phyloP scores from a whole-genome alignment of 2,113 vertebrate species.

The Anguilla japonica region DNA sequence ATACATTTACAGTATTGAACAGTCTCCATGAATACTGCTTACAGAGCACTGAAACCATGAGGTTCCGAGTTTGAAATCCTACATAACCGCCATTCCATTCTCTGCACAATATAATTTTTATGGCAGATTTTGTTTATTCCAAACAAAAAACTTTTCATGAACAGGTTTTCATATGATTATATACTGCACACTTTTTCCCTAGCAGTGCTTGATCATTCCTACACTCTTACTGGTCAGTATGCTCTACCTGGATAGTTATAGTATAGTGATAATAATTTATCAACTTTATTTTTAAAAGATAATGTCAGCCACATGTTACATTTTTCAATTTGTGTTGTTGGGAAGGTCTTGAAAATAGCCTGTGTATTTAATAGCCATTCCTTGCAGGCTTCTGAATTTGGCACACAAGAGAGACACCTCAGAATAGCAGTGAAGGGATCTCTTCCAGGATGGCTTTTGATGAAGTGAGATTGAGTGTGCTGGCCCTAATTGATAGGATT shows the following conservation, averaged over 20 bases:
- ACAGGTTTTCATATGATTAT: background rate
- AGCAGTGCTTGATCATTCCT: background rate
- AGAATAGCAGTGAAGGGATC: background rate
- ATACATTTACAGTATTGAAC: background rate
- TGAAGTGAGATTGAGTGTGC: constrained; percentile 1
- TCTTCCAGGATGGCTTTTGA: background rate
- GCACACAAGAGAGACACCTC: background rate
- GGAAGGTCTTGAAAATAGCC: constrained; percentile 4
- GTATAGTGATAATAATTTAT: background rate
- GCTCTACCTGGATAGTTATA: background rate
- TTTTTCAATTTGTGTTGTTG: background rate
- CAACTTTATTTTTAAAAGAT: background rate
- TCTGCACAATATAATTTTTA: background rate
- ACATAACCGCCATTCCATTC: background rate
- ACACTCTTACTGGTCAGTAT: background rate
- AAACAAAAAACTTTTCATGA: background rate
- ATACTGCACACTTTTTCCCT: background rate
- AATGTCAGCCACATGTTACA: background rate
- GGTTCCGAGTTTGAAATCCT: background rate
- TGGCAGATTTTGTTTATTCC: background rate
- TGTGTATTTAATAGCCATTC: background rate
- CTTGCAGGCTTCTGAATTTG: background rate
- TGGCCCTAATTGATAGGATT: background rate
- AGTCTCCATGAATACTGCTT: background rate
- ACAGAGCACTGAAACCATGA: background rate